phyloP scores from a whole-genome alignment of 2,797 vertebrate species.

The Triplophysa bombifrons region DNA sequence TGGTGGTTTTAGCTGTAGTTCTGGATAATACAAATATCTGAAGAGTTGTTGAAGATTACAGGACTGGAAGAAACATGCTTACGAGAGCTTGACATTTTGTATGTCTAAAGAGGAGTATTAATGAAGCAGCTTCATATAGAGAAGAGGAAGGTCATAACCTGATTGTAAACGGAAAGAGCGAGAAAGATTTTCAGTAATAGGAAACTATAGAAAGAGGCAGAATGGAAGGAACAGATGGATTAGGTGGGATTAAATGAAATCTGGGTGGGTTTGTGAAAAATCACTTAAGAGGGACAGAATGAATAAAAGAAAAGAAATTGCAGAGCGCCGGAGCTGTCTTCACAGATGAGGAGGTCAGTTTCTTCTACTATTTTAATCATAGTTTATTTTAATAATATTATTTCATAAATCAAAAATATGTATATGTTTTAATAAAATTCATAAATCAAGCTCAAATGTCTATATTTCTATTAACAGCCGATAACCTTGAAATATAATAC shows the following conservation, averaged over 20 bases:
- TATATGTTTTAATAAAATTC: neutral
- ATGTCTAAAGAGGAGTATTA: conserved; percentile 8
- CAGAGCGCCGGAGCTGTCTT: neutral
- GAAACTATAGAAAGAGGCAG: conserved; percentile 31
- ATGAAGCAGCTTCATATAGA: neutral
- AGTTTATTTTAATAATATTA: no score
- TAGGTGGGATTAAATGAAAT: conserved; percentile 56
- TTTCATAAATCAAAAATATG: neutral
- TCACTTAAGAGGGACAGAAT: conserved; percentile 31
- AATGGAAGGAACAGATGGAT: conserved; percentile 54
- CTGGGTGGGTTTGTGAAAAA: conserved; percentile 51
- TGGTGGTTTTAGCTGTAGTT: neutral
- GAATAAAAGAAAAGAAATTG: conserved; percentile 32
- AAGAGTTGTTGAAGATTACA: conserved; percentile 5
- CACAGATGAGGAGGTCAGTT: conserved; percentile 50
- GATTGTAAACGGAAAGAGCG: conserved; percentile 39
- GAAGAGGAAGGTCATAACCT: conserved; percentile 9
- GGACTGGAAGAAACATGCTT: neutral
- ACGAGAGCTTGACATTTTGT: neutral
- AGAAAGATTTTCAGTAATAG: conserved; percentile 67
- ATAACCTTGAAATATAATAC: neutral
- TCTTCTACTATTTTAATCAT: neutral
- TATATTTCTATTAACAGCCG: neutral
- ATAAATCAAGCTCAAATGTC: neutral
- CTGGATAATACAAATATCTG: neutral